Evolutionary conservation across 2,888 invertebrate species (phyloP).

Genomic region (Linnaemya tessellans): DNA sequence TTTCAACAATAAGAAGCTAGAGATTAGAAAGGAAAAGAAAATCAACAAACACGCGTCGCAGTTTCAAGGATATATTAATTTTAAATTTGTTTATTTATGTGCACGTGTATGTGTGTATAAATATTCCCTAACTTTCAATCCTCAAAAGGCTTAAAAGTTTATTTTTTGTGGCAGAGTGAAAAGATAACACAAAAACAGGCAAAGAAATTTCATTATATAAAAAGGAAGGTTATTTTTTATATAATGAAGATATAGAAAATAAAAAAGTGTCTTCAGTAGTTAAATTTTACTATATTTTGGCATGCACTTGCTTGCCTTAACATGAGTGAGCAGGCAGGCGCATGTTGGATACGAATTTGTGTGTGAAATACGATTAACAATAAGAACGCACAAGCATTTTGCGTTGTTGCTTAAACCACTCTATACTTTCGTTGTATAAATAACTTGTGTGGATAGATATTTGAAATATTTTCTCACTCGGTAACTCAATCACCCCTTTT

Average conservation of each 20-base stretch:
- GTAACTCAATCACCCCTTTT: no score
- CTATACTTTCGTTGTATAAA: neutral
- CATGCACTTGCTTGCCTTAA: conserved; percentile 15
- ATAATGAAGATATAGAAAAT: neutral
- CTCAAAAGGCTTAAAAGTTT: conserved; percentile 58
- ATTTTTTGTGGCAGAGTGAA: neutral
- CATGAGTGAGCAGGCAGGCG: neutral
- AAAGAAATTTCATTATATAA: neutral
- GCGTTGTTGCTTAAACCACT: neutral
- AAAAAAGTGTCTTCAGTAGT: conserved; percentile 26
- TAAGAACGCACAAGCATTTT: neutral
- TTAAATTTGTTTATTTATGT: conserved; percentile 22
- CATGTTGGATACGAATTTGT: conserved; percentile 30
- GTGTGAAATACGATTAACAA: neutral
- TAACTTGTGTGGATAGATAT: neutral
- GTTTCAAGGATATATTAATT: conserved; percentile 34
- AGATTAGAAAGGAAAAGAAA: neutral
- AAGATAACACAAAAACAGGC: neutral
- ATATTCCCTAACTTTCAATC: conserved; percentile 26
- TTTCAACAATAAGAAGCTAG: neutral
- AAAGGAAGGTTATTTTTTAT: conserved; percentile 44
- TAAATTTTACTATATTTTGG: conserved; percentile 41
- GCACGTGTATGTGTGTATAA: no score
- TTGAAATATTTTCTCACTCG: neutral
- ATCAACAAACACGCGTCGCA: neutral